Evolutionary conservation across 2,888 invertebrate genomes (phyloP).

Genomic region (Diplolepis rosae): DNA sequence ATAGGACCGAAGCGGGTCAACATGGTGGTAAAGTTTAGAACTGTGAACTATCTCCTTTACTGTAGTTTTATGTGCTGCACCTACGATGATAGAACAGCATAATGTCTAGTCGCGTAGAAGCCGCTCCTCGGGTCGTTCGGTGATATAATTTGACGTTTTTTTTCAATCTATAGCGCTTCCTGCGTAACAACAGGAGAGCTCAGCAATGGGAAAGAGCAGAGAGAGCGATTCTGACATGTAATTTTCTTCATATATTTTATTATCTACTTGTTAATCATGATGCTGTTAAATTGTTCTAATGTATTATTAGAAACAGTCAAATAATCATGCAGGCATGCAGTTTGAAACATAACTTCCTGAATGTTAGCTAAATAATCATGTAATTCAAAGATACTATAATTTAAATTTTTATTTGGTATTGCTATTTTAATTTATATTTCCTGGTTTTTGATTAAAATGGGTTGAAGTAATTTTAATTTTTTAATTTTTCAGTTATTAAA

Average conservation of each 20-base stretch:
- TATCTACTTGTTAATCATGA: too few species aligned
- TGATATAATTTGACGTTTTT: background rate
- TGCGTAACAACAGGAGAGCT: background rate
- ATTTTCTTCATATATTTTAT: background rate
- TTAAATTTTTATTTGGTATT: too few species aligned
- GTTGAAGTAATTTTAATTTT: too few species aligned
- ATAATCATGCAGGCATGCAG: too few species aligned
- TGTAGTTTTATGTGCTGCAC: slow-evolving; percentile 46
- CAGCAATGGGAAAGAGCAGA: background rate
- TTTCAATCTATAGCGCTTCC: background rate
- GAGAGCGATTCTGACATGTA: background rate
- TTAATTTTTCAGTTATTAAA: too few species aligned
- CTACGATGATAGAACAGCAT: slow-evolving; percentile 39
- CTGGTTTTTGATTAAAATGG: too few species aligned
- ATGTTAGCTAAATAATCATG: too few species aligned
- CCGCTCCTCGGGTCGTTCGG: slow-evolving; percentile 6
- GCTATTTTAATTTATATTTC: too few species aligned
- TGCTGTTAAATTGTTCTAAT: too few species aligned
- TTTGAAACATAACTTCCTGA: too few species aligned
- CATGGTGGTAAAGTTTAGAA: background rate
- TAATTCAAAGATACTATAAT: too few species aligned
- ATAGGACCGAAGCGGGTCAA: slow-evolving; percentile 22
- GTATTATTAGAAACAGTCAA: too few species aligned
- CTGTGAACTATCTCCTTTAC: slow-evolving; percentile 46
- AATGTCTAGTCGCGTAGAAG: slow-evolving; percentile 42